A percentile compares a stretch with the other conserved stretches of the same genome.
These are phyloP conservation scores for Seriola aureovittata DNA, from an alignment of 2,113 vertebrate species.

Conservation along the genomic window DNA sequence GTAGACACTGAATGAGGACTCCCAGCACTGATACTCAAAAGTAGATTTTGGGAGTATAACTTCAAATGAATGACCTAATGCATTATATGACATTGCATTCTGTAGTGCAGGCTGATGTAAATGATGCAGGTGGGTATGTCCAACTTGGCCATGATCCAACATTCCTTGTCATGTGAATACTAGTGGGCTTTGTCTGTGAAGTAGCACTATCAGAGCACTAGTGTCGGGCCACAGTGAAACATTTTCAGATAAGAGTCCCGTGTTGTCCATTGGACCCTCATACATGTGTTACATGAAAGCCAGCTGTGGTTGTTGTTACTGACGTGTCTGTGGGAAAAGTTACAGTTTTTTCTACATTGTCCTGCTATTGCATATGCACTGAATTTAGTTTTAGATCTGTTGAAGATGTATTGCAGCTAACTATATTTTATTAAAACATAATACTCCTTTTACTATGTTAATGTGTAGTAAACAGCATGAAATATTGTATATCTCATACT, in stretches of 20 bases:
- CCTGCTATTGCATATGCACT: neutral
- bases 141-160: conserved; percentile 50
- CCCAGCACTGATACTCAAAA: neutral
- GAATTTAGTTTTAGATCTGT: neutral
- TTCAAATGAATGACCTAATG: conserved; percentile 19
- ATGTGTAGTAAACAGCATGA: neutral
- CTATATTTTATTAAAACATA: neutral
- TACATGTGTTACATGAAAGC: conserved; percentile 10
- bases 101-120: conserved; percentile 11
- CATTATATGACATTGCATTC: conserved; percentile 7
- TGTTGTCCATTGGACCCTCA: conserved; percentile 37
- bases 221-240: conserved; percentile 43
- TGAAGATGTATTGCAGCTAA: neutral
- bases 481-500: neutral
- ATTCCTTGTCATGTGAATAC: conserved; percentile 35
- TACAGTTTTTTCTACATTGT: neutral
- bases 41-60: neutral
- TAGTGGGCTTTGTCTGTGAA: conserved; percentile 47
- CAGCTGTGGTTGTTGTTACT: neutral
- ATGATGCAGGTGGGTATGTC: conserved; percentile 44
- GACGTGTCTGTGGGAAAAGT: conserved; percentile 8
- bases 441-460: neutral
- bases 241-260: conserved; percentile 43
- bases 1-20: too few species aligned
- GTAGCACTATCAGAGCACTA: conserved; percentile 8